phyloP scores from a whole-genome alignment of 2,113 vertebrate genomes.

The Hyperopisus bebe region DNA sequence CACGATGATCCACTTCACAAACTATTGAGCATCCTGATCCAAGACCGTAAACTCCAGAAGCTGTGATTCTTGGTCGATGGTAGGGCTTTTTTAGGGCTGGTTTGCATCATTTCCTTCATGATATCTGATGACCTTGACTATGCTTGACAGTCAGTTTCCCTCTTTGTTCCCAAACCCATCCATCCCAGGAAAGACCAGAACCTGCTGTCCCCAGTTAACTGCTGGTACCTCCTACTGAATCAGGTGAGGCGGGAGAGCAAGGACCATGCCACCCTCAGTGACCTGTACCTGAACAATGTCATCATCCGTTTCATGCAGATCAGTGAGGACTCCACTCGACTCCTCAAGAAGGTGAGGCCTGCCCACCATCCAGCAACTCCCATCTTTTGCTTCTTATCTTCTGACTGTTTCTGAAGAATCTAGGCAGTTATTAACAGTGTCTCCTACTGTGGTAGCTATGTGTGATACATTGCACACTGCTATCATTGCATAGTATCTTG shows the following conservation, averaged over 20 bases:
- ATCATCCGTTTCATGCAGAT: conserved; percentile 96
- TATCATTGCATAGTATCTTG: not conserved
- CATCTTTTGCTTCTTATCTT: not conserved
- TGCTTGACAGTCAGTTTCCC: not conserved
- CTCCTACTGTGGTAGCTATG: not conserved
- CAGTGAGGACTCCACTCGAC: conserved; percentile 93
- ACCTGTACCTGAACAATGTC: conserved; percentile 98
- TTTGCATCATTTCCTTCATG: not conserved
- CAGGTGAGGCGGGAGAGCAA: conserved; percentile 96
- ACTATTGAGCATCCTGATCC: not conserved
- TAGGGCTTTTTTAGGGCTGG: not conserved
- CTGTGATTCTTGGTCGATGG: not conserved
- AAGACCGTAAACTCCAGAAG: not conserved
- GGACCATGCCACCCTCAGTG: conserved; percentile 90
- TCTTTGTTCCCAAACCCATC: not conserved
- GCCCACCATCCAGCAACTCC: not conserved
- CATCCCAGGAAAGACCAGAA: conserved; percentile 88
- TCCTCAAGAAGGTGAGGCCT: conserved; percentile 91
- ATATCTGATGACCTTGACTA: not conserved
- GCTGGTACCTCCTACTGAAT: conserved; percentile 96
- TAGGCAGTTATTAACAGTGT: not conserved
- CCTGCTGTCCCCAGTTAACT: conserved; percentile 93
- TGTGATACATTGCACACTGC: not conserved
- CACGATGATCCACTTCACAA: not conserved
- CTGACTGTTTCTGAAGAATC: not conserved